Conservation (phyloP, 2,113 vertebrate species). For the Apeltes quadracus region DNA sequence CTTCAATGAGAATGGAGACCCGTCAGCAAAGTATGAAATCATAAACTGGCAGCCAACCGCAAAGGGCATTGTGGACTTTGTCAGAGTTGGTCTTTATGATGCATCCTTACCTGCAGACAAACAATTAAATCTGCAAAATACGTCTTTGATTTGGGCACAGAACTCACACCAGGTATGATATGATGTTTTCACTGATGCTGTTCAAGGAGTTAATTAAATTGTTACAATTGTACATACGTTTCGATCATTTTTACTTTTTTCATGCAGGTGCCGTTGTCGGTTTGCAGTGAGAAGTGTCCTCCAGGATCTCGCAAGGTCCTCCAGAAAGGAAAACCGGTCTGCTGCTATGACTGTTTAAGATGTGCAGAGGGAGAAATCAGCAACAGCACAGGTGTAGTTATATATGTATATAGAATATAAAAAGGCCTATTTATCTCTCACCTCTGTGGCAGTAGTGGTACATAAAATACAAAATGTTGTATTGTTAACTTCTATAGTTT, state of each 20-base stretch:
- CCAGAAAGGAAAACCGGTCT: constrained; percentile 77
- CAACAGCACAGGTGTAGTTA: constrained; percentile 64
- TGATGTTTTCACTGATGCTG: background rate
- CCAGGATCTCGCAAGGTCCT: constrained; percentile 75
- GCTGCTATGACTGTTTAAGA: constrained; percentile 78
- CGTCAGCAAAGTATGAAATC: constrained; percentile 77
- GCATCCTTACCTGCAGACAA: constrained; percentile 58
- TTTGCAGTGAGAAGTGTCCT: constrained; percentile 74
- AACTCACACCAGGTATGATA: constrained; percentile 55
- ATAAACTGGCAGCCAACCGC: constrained; percentile 76
- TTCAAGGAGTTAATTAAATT: background rate
- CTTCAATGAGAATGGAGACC: constrained; percentile 76
- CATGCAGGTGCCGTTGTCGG: constrained; percentile 71
- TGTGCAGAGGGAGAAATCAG: constrained; percentile 79
- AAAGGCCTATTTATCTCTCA: background rate
- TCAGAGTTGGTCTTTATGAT: constrained; percentile 74
- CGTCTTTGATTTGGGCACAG: constrained; percentile 67
- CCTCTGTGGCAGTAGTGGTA: background rate
- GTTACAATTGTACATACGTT: accelerated
- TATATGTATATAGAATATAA: background rate
- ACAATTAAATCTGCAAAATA: constrained; percentile 62
- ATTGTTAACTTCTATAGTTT: background rate
- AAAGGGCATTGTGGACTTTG: constrained; percentile 63
- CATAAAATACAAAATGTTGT: background rate
- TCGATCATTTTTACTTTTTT: background rate